Conservation (phyloP, 2,797 vertebrate genomes). For the Streptopelia turtur region DNA sequence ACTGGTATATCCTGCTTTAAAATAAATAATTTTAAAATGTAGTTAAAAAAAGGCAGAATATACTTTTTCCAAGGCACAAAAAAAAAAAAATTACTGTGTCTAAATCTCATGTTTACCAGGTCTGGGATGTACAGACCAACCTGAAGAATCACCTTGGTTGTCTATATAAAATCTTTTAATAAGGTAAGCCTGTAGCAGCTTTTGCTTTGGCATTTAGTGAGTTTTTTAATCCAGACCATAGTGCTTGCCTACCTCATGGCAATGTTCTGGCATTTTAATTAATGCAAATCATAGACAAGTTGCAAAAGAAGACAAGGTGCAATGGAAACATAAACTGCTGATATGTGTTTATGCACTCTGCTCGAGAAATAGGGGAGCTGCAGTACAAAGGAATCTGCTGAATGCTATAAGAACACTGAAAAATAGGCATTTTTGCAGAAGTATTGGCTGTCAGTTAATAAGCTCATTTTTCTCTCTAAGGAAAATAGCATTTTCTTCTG, state of each 20-base stretch:
- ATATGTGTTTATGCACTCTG: neutral
- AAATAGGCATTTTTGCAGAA: neutral
- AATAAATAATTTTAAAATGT: neutral
- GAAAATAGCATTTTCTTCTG: conserved; percentile 22
- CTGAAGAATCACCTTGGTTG: neutral
- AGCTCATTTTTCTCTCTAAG: neutral
- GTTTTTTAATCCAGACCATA: neutral
- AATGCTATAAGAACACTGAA: neutral
- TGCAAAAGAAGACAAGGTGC: neutral
- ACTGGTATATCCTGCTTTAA: neutral
- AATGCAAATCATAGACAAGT: neutral
- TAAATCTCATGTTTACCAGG: neutral
- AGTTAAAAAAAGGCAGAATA: neutral
- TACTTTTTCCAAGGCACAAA: neutral
- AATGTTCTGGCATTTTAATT: neutral
- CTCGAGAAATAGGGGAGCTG: neutral
- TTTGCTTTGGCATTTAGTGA: neutral
- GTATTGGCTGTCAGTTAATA: conserved; percentile 2
- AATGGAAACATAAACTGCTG: neutral
- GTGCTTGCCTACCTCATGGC: neutral
- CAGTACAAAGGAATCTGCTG: neutral
- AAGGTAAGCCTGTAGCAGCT: neutral
- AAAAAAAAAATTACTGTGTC: neutral
- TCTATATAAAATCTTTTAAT: neutral
- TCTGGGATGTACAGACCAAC: neutral